Conservation (phyloP, 2,797 vertebrate genomes). For the Periophthalmus magnuspinnatus region DNA sequence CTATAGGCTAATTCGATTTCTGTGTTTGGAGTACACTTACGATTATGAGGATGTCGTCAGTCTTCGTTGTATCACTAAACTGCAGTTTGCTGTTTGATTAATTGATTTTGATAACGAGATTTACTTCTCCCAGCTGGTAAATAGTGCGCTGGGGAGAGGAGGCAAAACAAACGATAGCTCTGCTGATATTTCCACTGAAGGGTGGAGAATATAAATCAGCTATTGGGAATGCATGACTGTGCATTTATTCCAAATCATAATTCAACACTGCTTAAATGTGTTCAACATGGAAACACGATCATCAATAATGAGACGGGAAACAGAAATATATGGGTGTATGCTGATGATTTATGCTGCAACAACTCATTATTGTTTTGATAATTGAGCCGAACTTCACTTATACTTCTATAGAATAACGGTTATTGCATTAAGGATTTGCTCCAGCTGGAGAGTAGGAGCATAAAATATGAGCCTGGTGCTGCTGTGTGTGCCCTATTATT, state of each 20-base stretch:
- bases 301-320: conserved; percentile 56
- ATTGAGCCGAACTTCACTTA: conserved; percentile 35
- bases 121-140: conserved; percentile 66
- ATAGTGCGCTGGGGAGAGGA: conserved; percentile 54
- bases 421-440: conserved; percentile 31
- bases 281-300: conserved; percentile 47
- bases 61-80: conserved; percentile 32
- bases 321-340: conserved; percentile 57
- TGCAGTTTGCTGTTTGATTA: conserved; percentile 62
- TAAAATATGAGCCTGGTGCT: conserved; percentile 2
- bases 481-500: conserved; percentile 26
- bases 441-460: conserved; percentile 18
- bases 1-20: conserved; percentile 22
- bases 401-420: conserved; percentile 34
- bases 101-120: conserved; percentile 67
- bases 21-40: conserved; percentile 22
- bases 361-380: conserved; percentile 51
- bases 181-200: conserved; percentile 72
- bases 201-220: conserved; percentile 66
- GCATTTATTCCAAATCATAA: conserved; percentile 65
- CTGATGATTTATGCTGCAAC: conserved; percentile 49
- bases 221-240: conserved; percentile 57
- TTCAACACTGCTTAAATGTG: conserved; percentile 63
- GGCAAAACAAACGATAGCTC: conserved; percentile 64
- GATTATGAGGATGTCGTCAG: conserved; percentile 34